Evolutionary conservation across 2,797 vertebrate species (phyloP), one percentile per base, ranked within the genome.

Genomic region (Siniperca obscura): DNA sequence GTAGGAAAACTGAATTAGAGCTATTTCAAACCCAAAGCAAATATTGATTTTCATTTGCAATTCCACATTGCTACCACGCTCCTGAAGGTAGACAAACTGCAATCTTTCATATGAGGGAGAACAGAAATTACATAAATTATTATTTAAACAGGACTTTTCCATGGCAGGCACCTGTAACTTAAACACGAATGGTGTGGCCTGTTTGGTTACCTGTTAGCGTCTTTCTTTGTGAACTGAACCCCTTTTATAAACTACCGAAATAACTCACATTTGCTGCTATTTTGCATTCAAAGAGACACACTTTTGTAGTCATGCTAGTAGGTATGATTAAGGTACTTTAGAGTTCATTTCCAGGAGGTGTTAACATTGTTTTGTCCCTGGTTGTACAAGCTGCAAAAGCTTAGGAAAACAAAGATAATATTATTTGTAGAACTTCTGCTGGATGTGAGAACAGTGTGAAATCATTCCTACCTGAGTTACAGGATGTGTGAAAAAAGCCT

Each of bases 21-120:
- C 21, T 64, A 5, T n/a, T 66, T 12, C 25, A 62, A 62, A 82
- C 53, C 40, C 30, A 69, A 19, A 7, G 59, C 67, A 86, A 83
- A 86, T 68, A 81, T 74, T 76, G 21, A 76, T 40, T 55, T 75
- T 60, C 36, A 74, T 50, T 64, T 71, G 38, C 40, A 76, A 9
- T 65, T 61, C 38, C 21, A 55, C 27, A 22, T 69, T 52, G 17
- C 72, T 11, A 16, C 25, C 34, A 70, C 48, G 22, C 5, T 38
- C 46, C 17, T 34, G 6, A 56, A 52, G 36, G 52, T 53, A 73
- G 68, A 71, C 4, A 1, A 16, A 38, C 21, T 30, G 5, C 10
- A 57, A 0, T 42, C 6, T 46, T 57, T 30, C 3, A 44, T 25
- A 34, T 9, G 1, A 9, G 3, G 6, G 5, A 64, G 6, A 42